Conservation (phyloP, 2,888 invertebrate species). For the Cryptus viduatorius region DNA sequence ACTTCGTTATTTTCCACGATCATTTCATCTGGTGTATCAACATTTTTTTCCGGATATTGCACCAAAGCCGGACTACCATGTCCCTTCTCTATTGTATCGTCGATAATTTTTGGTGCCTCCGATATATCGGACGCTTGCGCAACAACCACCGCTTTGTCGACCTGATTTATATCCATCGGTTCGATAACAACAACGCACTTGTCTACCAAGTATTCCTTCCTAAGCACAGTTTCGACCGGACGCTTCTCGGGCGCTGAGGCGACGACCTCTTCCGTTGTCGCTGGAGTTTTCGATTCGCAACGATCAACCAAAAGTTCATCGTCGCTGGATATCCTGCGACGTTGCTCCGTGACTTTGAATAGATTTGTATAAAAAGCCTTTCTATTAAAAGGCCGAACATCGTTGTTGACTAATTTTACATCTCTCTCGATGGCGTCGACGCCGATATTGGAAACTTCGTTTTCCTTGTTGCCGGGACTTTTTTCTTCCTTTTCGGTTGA, state of each 20-base stretch:
- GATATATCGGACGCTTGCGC: constrained; percentile 2
- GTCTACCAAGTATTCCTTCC: constrained; percentile 46
- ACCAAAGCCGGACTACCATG: not conserved
- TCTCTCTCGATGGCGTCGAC: not conserved
- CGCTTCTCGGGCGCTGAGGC: constrained; percentile 9
- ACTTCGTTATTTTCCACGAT: not conserved
- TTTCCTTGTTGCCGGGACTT: constrained; percentile 69
- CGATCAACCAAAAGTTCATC: constrained; percentile 12
- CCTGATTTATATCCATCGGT: constrained; percentile 47
- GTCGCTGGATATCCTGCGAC: constrained; percentile 19
- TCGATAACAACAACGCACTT: constrained; percentile 60
- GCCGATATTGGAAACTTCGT: constrained; percentile 64
- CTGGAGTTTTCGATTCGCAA: not conserved
- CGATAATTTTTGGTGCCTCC: not conserved
- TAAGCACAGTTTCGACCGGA: not conserved
- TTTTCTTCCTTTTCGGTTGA: constrained; percentile 52
- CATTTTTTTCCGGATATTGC: not conserved
- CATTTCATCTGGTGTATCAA: not conserved
- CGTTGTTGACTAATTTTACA: not conserved
- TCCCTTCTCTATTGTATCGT: not conserved
- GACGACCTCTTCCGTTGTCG: not conserved
- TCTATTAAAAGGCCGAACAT: constrained; percentile 13
- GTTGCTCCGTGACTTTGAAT: constrained; percentile 25
- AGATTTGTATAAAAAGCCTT: constrained; percentile 42
- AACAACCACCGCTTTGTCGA: not conserved